A percentile compares a stretch with the other conserved stretches of the same genome.
Conservation (phyloP, 2,888 invertebrate genomes). For the Brassicogethes aeneus region DNA sequence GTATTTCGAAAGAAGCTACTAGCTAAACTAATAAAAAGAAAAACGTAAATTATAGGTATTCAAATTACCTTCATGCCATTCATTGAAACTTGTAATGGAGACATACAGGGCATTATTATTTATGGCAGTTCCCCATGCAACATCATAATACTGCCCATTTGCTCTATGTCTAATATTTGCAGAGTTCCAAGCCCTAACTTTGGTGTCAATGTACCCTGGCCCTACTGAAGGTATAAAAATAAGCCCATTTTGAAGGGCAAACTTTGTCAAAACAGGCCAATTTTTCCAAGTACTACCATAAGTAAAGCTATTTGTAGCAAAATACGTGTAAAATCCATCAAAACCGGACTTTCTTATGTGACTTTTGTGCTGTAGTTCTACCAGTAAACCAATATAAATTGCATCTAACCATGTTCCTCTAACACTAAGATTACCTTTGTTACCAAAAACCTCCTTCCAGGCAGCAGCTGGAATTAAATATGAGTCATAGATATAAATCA, state of each 20-base stretch:
- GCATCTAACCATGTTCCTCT: constrained; percentile 47
- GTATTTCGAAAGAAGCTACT: no score
- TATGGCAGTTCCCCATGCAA: constrained; percentile 53
- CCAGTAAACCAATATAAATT: constrained; percentile 49
- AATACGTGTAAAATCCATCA: constrained; percentile 55
- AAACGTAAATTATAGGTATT: no score
- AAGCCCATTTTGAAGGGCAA: constrained; percentile 48
- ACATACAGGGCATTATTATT: constrained; percentile 47
- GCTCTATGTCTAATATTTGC: constrained; percentile 45
- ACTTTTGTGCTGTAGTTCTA: constrained; percentile 44
- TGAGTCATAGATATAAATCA: constrained; percentile 55
- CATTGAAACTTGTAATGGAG: constrained; percentile 63
- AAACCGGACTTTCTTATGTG: constrained; percentile 45
- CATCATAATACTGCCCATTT: constrained; percentile 54
- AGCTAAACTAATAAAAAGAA: no score
- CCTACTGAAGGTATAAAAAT: constrained; percentile 61
- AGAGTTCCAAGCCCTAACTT: constrained; percentile 50
- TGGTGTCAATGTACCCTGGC: constrained; percentile 60
- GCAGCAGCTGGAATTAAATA: constrained; percentile 44
- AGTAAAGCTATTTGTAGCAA: constrained; percentile 51
- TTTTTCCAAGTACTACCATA: constrained; percentile 52
- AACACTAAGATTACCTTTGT: constrained; percentile 39
- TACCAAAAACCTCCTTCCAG: constrained; percentile 45
- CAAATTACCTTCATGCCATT: constrained; percentile 55
- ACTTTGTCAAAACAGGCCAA: constrained; percentile 42